phyloP scores from a whole-genome alignment of 2,888 invertebrate species.

The Tetramorium bicarinatum region DNA sequence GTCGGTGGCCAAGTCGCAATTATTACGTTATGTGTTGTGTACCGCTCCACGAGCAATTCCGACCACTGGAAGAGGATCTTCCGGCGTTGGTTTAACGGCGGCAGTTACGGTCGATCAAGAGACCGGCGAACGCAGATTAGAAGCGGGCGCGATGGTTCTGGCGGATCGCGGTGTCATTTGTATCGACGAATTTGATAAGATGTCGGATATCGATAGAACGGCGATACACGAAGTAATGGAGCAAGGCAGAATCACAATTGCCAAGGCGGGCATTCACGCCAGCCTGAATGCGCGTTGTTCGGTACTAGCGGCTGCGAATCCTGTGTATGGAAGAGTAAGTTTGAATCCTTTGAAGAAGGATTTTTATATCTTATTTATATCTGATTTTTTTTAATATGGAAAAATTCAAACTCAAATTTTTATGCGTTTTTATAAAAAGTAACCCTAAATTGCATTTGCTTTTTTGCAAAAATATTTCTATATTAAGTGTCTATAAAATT shows the following conservation, averaged over 20 bases:
- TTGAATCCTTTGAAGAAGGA: not conserved
- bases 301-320: constrained; percentile 99
- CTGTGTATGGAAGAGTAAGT: constrained; percentile 96
- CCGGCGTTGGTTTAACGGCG: constrained; percentile 99
- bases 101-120: constrained; percentile 99
- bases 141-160: constrained; percentile 99
- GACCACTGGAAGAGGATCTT: constrained; percentile 99
- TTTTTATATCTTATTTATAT: not conserved
- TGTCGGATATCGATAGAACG: constrained; percentile 99
- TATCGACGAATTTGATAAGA: constrained; percentile 99
- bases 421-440: not conserved
- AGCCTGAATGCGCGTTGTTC: constrained; percentile 98
- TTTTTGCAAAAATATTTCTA: not conserved
- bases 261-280: constrained; percentile 99
- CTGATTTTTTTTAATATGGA: not conserved
- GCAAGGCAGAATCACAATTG: constrained; percentile 98
- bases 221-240: constrained; percentile 99
- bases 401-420: not conserved
- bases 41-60: constrained; percentile 98
- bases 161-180: constrained; percentile 99
- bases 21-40: constrained; percentile 96
- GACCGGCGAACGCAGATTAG: constrained; percentile 94
- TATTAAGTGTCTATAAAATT: not conserved
- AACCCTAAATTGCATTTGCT: not conserved
- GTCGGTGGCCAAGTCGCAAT: constrained; percentile 99